Percentiles rank a stretch among this genome's conserved stretches.
Conservation (phyloP, 2,113 vertebrate species). For the Lagenorhynchus albirostris region DNA sequence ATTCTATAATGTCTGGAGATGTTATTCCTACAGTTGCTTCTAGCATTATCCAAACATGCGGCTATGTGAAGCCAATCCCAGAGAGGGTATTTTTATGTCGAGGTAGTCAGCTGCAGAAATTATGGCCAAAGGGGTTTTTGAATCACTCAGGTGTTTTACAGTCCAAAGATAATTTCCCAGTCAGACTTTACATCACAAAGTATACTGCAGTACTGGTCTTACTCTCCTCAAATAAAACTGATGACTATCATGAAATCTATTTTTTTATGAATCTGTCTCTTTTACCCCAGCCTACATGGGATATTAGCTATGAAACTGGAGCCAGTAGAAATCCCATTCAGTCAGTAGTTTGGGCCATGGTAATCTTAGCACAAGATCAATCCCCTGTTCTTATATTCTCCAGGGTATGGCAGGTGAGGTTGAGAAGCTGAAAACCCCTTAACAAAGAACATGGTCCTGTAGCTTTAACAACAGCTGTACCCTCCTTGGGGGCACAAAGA, state of each 20-base stretch:
- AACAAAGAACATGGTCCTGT: neutral
- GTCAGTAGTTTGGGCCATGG: neutral
- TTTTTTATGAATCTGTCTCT: neutral
- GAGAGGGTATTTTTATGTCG: neutral
- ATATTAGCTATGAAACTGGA: neutral
- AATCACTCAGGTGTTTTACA: neutral
- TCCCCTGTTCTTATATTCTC: neutral
- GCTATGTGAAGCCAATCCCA: neutral
- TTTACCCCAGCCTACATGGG: neutral
- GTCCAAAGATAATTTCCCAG: neutral
- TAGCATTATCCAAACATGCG: neutral
- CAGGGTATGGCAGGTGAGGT: neutral
- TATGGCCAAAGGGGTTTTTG: neutral
- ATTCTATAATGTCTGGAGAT: neutral
- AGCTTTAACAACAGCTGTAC: neutral
- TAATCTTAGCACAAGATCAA: neutral
- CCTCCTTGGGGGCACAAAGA: neutral
- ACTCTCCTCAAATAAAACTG: neutral
- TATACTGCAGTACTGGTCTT: neutral
- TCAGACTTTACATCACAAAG: neutral
- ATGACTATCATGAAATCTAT: neutral
- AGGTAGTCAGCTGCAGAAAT: neutral
- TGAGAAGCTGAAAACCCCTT: neutral
- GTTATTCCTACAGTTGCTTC: fast-evolving
- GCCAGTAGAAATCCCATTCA: neutral